These are phyloP conservation scores for Apantesis nais DNA, from an alignment of 2,888 invertebrate genomes.

Conservation along the genomic window DNA sequence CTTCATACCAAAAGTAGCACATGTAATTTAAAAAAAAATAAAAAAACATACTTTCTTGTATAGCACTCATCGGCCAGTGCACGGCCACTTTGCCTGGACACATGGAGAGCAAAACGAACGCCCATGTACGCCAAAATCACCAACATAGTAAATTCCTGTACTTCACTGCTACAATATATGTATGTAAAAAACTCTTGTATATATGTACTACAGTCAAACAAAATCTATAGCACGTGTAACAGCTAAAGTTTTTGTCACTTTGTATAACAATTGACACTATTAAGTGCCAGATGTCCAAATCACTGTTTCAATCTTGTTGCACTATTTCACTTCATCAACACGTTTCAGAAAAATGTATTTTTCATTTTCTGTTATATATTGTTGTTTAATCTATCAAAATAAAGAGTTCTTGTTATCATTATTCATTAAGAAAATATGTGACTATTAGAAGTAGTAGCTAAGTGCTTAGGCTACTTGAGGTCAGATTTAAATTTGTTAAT, in stretches of 20 bases:
- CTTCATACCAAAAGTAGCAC: slow-evolving; percentile 21
- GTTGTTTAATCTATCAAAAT: neutral
- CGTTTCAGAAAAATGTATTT: neutral
- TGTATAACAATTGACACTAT: slow-evolving; percentile 19
- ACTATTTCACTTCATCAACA: slow-evolving; percentile 3
- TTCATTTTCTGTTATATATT: neutral
- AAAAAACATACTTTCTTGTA: slow-evolving; percentile 76
- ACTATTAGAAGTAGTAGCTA: neutral
- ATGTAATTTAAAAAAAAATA: slow-evolving; percentile 16
- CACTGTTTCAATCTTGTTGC: neutral
- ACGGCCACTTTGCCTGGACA: slow-evolving; percentile 78
- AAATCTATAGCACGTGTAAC: neutral
- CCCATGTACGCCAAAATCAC: slow-evolving; percentile 81
- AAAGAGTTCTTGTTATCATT: neutral
- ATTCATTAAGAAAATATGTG: neutral
- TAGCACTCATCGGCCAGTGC: slow-evolving; percentile 82
- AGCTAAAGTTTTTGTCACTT: neutral
- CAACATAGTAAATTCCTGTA: slow-evolving; percentile 68
- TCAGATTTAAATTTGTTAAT: too few relatives aligned
- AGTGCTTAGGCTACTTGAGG: neutral
- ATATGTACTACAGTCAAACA: neutral
- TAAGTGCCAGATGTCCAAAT: slow-evolving; percentile 5
- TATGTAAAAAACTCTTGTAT: slow-evolving; percentile 20
- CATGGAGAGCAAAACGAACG: slow-evolving; percentile 77
- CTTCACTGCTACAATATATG: slow-evolving; percentile 43